Evolutionary conservation across 2,797 vertebrate genomes (phyloP).

Genomic region (Chelonia mydas): DNA sequence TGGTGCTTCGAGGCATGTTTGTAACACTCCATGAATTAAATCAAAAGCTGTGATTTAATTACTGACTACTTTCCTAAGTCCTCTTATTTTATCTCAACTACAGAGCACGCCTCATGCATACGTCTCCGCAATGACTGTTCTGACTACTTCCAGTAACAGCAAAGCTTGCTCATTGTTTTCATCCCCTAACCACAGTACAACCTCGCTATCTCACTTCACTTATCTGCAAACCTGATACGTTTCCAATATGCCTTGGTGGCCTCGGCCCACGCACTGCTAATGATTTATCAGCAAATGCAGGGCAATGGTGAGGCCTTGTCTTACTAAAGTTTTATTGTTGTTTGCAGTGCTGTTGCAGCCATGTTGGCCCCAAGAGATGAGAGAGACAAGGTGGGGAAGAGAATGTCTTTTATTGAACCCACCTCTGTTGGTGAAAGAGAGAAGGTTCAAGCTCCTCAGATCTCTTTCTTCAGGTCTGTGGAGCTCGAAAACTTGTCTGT

Average conservation of each 20-base stretch:
- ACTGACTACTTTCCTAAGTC: slow-evolving; percentile 1
- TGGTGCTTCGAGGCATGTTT: slow-evolving; percentile 56
- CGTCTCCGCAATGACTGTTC: slow-evolving; percentile 55
- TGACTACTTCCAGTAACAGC: slow-evolving; percentile 38
- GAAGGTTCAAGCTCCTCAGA: not conserved
- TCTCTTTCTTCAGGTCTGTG: not conserved
- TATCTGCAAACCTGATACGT: slow-evolving; percentile 60
- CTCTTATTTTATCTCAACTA: slow-evolving; percentile 56
- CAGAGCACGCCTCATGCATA: slow-evolving; percentile 51
- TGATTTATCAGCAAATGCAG: not conserved
- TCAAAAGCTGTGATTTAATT: slow-evolving; percentile 66
- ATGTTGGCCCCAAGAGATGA: not conserved
- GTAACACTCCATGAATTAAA: slow-evolving; percentile 75
- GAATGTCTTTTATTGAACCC: not conserved
- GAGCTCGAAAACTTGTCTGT: not conserved
- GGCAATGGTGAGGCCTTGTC: slow-evolving; percentile 3
- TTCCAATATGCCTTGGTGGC: slow-evolving; percentile 28
- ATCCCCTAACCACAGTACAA: slow-evolving; percentile 16
- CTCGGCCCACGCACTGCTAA: slow-evolving; percentile 16
- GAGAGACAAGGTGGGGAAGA: not conserved
- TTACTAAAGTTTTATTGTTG: not conserved
- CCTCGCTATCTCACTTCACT: slow-evolving; percentile 38
- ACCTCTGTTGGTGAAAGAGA: not conserved
- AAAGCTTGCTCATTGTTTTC: not conserved
- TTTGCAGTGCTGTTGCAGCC: not conserved